Base-by-base conservation (phyloP, 2,113 vertebrate genomes). In the Xyrauchen texanus region DNA sequence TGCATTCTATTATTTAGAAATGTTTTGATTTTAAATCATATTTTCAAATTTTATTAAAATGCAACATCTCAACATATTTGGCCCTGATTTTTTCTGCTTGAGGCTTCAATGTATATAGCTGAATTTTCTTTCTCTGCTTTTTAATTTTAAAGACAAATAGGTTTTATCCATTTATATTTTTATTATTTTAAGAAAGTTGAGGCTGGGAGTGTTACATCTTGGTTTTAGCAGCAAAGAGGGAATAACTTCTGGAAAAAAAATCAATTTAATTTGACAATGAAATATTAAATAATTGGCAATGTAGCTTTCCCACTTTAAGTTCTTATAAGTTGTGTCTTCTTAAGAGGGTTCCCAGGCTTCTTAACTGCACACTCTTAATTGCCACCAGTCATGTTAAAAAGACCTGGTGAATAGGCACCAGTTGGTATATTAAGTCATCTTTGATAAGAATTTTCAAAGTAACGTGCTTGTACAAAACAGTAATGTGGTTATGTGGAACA, bases 241-340 rank as follows among this genome's bases (percentile, higher is more conserved):
- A 53, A 63, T 68, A 61, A 67, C 62, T 78, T 78, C 11, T 44
- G 6, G 47, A 64, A 61, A 64, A 51, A 51, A 81, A 78, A 78
- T 64, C 75, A 73, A 75, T 81, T 81, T 77, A 84, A 78, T 3
- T 69, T 13, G 21, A 81, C 69, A 21, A 61, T 84, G 58, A 84
- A 81, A 78, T 81, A 81, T 84, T 75, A 78, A 81, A 84, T 51
- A 73, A 76, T 65, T n/a, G n/a, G 79, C 69, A 45, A 68, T 84
- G 78, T 78, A 79, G 70, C 61, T 45, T 79, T 75, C 62, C 44
- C 63, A 42, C 78, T 68, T 69, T 78, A 80, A n/a, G n/a, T n/a
- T n/a, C n/a, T n/a, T n/a, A 75, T 81, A 81, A 70, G n/a, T n/a
- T 78, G 63, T 81, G 75, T 78, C 51, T n/a, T 78, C 11, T 81